A percentile compares a stretch with the other conserved stretches of the same genome.
These are phyloP conservation scores for Darevskia mixta DNA, from an alignment of 2,797 vertebrate genomes.

Conservation along the genomic window DNA sequence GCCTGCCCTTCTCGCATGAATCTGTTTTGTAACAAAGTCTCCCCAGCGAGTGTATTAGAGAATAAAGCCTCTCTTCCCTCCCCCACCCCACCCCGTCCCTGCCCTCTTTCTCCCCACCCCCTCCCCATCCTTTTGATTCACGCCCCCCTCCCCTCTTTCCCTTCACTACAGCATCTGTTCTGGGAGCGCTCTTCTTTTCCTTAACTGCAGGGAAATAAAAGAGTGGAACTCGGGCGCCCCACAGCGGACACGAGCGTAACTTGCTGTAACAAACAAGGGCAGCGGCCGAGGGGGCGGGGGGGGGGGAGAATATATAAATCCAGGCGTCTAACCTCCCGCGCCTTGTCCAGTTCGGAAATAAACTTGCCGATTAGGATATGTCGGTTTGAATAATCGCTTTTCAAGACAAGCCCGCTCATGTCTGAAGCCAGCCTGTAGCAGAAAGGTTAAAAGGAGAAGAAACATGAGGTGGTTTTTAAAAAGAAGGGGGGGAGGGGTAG, in stretches of 20 bases:
- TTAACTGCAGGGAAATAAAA: slow-evolving; percentile 3
- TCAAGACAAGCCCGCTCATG: not conserved
- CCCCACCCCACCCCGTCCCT: not conserved
- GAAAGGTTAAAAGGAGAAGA: not conserved
- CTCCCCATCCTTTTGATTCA: not conserved
- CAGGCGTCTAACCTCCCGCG: too few species aligned
- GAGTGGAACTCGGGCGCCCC: slow-evolving; percentile 75
- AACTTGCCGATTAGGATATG: not conserved
- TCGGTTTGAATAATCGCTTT: not conserved
- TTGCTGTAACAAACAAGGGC: not conserved
- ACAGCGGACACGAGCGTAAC: slow-evolving; percentile 56
- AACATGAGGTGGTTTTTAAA: too few species aligned
- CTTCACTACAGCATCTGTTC: slow-evolving; percentile 53
- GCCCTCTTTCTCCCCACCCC: too few species aligned
- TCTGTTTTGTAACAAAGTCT: slow-evolving; percentile 72
- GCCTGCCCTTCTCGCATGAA: slow-evolving; percentile 45
- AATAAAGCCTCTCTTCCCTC: slow-evolving; percentile 64
- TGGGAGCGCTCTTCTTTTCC: slow-evolving; percentile 19
- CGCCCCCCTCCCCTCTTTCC: not conserved
- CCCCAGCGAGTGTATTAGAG: slow-evolving; percentile 59
- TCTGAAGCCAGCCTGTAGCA: not conserved
- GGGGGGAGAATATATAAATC: not conserved
- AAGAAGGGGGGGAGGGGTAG: too few species aligned
- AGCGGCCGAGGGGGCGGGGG: too few species aligned
- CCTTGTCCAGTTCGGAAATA: not conserved